Percentiles rank a stretch among this genome's conserved stretches.
These are phyloP conservation scores for Pseudochirops corinnae DNA, from an alignment of 2,797 vertebrate species.

Conservation along the genomic window DNA sequence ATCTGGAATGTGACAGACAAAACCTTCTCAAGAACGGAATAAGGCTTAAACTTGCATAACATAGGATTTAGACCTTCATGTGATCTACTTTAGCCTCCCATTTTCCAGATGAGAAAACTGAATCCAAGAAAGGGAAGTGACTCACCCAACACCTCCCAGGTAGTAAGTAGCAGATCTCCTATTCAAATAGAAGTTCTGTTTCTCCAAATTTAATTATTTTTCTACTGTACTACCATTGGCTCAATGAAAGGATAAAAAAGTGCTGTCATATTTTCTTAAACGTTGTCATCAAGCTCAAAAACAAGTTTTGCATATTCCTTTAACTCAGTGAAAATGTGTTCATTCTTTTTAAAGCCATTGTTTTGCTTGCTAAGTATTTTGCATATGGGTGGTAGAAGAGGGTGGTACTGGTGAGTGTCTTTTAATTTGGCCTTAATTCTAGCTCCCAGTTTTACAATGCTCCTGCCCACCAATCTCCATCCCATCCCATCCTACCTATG, in stretches of 20 bases:
- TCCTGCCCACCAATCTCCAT: accelerated
- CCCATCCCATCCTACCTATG: neutral
- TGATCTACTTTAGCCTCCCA: neutral
- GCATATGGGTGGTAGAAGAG: neutral
- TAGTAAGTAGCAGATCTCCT: neutral
- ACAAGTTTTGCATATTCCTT: slow-evolving; percentile 47
- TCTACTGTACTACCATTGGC: neutral
- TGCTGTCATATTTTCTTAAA: slow-evolving; percentile 65
- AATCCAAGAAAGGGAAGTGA: neutral
- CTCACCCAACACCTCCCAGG: neutral
- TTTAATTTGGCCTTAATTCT: neutral
- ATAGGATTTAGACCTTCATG: neutral
- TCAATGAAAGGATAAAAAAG: neutral
- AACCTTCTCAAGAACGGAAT: neutral
- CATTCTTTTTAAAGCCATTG: slow-evolving; percentile 50
- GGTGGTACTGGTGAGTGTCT: neutral
- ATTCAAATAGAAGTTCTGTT: neutral
- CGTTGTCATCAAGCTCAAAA: slow-evolving; percentile 66
- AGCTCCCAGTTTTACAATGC: accelerated
- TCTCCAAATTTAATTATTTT: neutral
- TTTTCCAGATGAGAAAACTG: neutral
- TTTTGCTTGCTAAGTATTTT: slow-evolving; percentile 51
- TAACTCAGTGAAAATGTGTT: slow-evolving; percentile 58
- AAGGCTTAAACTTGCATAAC: neutral
- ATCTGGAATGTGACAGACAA: neutral